Percentiles rank a stretch among this genome's conserved stretches.
Conservation (phyloP, 2,888 invertebrate genomes). For the Tipula confusa region DNA sequence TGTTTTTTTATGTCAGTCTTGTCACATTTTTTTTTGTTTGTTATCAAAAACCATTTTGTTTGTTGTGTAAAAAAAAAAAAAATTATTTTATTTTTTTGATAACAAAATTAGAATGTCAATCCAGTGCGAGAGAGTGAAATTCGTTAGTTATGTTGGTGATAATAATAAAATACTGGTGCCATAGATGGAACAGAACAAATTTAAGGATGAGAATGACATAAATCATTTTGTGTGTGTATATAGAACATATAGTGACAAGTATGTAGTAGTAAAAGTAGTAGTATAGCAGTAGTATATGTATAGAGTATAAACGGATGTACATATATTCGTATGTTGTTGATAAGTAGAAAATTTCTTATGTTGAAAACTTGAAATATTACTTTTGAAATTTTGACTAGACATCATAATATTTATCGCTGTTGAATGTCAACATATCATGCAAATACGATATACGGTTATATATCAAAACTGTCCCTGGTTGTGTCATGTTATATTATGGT, state of each 20-base stretch:
- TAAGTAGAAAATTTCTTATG: constrained; percentile 1
- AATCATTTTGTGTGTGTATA: not conserved
- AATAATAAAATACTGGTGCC: constrained; percentile 25
- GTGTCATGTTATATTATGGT: not conserved
- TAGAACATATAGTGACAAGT: not conserved
- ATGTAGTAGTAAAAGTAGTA: not conserved
- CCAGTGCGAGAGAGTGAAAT: constrained; percentile 1
- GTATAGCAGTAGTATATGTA: not conserved
- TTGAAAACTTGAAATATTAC: constrained; percentile 20
- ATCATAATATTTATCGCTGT: constrained; percentile 25
- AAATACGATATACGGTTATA: not conserved
- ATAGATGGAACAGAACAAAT: not conserved
- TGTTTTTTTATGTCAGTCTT: constrained; percentile 12
- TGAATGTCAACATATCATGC: constrained; percentile 20
- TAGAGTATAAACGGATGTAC: not conserved
- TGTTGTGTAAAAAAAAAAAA: not conserved
- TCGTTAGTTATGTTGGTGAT: not conserved
- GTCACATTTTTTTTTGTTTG: not conserved
- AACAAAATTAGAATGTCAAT: constrained; percentile 25
- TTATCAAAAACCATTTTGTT: constrained; percentile 25
- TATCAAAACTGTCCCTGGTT: not conserved
- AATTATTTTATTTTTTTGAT: not conserved
- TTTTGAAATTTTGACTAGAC: not conserved
- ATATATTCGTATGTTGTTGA: not conserved
- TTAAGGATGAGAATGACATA: constrained; percentile 16